A percentile compares a stretch with the other conserved stretches of the same genome.
phyloP scores from a whole-genome alignment of 37 sponge, comb jelly and placozoan species.

The Chondrosia reniformis region DNA sequence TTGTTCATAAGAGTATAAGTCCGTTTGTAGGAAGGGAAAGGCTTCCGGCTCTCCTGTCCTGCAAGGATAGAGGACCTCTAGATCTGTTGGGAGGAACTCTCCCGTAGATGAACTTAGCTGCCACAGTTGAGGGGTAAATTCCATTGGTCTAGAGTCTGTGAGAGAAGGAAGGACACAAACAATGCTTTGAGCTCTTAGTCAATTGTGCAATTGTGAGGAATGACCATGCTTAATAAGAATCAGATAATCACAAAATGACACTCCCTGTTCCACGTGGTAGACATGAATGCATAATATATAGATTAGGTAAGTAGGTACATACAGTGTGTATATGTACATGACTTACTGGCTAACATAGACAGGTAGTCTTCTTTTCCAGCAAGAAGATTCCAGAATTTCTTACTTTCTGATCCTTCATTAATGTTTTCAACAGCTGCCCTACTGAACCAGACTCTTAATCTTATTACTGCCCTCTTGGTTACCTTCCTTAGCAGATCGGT shows the following conservation, averaged over 20 bases:
- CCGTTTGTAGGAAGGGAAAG: constrained; percentile 74
- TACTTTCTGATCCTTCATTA: constrained; percentile 58
- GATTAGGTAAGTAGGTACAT: too few species aligned
- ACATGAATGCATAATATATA: too few species aligned
- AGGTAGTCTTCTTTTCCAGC: constrained; percentile 47
- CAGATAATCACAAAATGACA: too few species aligned
- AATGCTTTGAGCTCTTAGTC: too few species aligned
- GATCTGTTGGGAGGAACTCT: constrained; percentile 65
- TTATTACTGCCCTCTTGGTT: constrained; percentile 30
- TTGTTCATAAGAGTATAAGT: constrained; percentile 69
- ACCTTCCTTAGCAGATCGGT: constrained; percentile 21
- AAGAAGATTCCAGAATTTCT: constrained; percentile 47
- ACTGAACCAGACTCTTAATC: constrained; percentile 36
- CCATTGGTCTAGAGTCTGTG: constrained; percentile 13
- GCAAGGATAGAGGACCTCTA: constrained; percentile 65
- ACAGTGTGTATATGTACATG: too few species aligned
- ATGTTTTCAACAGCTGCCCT: constrained; percentile 28
- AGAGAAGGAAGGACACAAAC: too few species aligned
- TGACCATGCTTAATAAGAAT: too few species aligned
- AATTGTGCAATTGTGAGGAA: too few species aligned
- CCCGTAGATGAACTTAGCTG: constrained; percentile 70
- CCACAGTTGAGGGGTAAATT: constrained; percentile 86
- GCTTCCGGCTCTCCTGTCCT: constrained; percentile 39
- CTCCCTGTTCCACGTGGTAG: too few species aligned
- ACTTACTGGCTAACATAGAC: too few species aligned